Conservation (phyloP, 1,140 invertebrate genomes). For the Drosophila suzukii region DNA sequence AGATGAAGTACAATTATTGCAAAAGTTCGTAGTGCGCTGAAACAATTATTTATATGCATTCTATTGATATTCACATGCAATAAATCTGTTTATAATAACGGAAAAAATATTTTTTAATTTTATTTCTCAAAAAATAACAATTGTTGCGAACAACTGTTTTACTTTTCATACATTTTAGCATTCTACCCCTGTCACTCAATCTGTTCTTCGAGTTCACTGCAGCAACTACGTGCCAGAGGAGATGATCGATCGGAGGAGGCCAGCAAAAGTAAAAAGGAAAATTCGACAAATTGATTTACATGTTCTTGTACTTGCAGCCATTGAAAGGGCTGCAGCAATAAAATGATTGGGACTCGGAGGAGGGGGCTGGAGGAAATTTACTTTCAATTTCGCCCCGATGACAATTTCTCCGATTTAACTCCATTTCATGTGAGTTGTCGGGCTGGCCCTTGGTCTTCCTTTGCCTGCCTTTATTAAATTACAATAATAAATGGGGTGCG, state of each 20-base stretch:
- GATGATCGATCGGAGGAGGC: slow-evolving; percentile 7
- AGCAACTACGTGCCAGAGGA: slow-evolving; percentile 22
- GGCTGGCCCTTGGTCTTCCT: slow-evolving; percentile 18
- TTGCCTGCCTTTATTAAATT: slow-evolving; percentile 51
- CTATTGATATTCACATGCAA: too few species aligned
- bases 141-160: too few species aligned
- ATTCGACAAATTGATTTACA: slow-evolving; percentile 64
- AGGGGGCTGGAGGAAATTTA: slow-evolving; percentile 38
- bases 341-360: slow-evolving; percentile 5
- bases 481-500: slow-evolving; percentile 63
- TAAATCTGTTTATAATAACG: too few species aligned
- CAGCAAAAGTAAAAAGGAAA: slow-evolving; percentile 44
- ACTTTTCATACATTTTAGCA: not conserved
- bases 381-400: slow-evolving; percentile 58
- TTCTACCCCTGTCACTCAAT: slow-evolving; percentile 12
- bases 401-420: slow-evolving; percentile 64
- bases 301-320: slow-evolving; percentile 19
- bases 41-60: too few species aligned
- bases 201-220: slow-evolving; percentile 16
- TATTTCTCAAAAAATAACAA: too few species aligned
- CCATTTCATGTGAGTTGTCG: slow-evolving; percentile 44
- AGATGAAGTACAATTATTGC: too few species aligned
- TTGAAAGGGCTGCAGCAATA: slow-evolving; percentile 44
- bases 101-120: too few species aligned
- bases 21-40: too few species aligned